Evolutionary conservation across 2,888 invertebrate species (phyloP).

Genomic region (Macaria liturata): DNA sequence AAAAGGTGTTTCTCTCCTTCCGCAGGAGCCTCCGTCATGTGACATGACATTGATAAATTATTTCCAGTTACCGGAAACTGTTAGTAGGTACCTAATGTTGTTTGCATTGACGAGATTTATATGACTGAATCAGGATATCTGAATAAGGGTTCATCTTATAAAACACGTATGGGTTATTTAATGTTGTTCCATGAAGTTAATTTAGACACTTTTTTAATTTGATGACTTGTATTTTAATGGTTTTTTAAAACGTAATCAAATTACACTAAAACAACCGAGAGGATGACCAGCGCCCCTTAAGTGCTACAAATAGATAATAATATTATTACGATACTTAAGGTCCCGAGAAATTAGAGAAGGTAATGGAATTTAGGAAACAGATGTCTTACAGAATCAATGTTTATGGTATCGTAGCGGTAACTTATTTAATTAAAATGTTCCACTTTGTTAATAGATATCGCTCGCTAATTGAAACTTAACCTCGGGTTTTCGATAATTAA

Average conservation of each 20-base stretch:
- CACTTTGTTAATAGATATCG: background rate
- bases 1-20: slow-evolving; percentile 34
- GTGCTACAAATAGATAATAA: slow-evolving; percentile 17
- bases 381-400: slow-evolving; percentile 25
- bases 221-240: too few relatives aligned
- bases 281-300: slow-evolving; percentile 20
- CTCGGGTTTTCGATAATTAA: too few relatives aligned
- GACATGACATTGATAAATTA: slow-evolving; percentile 40
- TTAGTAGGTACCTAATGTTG: too few relatives aligned
- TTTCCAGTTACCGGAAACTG: slow-evolving; percentile 6
- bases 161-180: too few relatives aligned
- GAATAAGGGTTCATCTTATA: too few relatives aligned
- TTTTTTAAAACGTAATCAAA: slow-evolving; percentile 5
- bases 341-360: slow-evolving; percentile 14
- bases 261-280: slow-evolving; percentile 21
- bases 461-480: background rate
- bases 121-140: too few relatives aligned
- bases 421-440: slow-evolving; percentile 13
- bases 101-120: too few relatives aligned
- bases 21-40: slow-evolving; percentile 21
- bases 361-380: slow-evolving; percentile 26
- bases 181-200: too few relatives aligned
- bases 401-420: slow-evolving; percentile 10
- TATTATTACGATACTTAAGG: slow-evolving; percentile 23
- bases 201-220: too few relatives aligned